Evolutionary conservation across 1,140 invertebrate genomes (phyloP), one percentile per base, ranked within the genome.

Genomic region (Oscheius sp.): DNA sequence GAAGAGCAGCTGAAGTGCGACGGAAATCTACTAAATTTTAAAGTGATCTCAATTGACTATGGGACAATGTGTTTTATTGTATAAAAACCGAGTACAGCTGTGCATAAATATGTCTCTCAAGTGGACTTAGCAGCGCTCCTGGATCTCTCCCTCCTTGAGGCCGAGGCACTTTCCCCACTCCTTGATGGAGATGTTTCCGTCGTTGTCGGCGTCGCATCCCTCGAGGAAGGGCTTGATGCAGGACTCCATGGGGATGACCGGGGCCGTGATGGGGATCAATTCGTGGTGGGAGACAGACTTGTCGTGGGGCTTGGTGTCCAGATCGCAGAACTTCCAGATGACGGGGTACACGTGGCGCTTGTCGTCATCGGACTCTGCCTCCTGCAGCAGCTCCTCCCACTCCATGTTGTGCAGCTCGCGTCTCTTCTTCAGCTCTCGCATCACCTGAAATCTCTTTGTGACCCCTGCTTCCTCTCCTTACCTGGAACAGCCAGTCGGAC

Each of bases 301-400:
- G 26, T 85, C 80, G 79, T 92, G 91, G 69, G 92, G 91, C 85
- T 93, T 89, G 20, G 90, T 91, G 85, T 95, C 93, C 52, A 96
- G 87, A 84, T 96, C 93, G 83, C 93, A 95, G 91, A 93, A 96
- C 84, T 96, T 96, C 94, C 94, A 96, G 66, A 96, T 90, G 36
- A 93, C 93, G 15, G 93, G 93, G 84, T 93, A 93, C 3, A 90
- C 89, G 91, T 93, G 94, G 78, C 74, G 79, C 70, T 80, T 84
- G 87, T 95, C 93, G 23, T 93, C 92, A 86, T 94, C 92, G 59
- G 90, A 87, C 87, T 95, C 91, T 23, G 82, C 82, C 64, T 84
- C 81, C 38, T 79, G 38, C 31, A 85, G 74, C 90, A 95, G 90
- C 85, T 90, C 88, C 82, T 92, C 82, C 82, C 82, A 87, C 82